Base-by-base conservation (phyloP, 2,113 vertebrate genomes). In the Perca flavescens region DNA sequence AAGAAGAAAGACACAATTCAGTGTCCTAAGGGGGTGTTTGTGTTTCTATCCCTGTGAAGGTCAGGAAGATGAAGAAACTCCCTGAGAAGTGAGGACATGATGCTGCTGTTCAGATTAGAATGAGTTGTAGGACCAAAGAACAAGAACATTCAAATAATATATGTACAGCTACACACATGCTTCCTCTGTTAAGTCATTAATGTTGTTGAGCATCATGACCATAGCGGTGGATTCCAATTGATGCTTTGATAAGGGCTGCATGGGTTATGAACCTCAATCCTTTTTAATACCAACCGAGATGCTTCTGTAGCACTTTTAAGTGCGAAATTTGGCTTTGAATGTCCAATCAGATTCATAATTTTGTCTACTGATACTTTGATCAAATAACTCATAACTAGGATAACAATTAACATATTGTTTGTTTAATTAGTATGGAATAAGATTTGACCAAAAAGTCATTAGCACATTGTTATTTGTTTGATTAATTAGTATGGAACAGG, bases 41-140 rank as follows among this genome's bases (percentile, higher is more conserved):
- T 75, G 28, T 69, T 61, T 72, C 15, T 71, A 2, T 72, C 34
- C 47, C 47, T n/a, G 46, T 72, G 53, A 80, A 83, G 67, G 85
- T 74, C 60, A 63, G 22, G 19, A 58, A 56, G 28, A 36, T 0
- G 12, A 34, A 2, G 1, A 74, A 58, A 25, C 3, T 21, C 13
- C 0, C 17, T n/a, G 7, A 31, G 58, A 70, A 54, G 10, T 31
- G 11, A 46, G 4, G 22, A 28, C 14, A 9, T 64, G 66, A 54
- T 4, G 15, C 31, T 15, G 40, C 3, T 50, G 21, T 40, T 25
- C 2, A 19, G n/a, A 70, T 60, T 17, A 40, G 40, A 64, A 19
- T 19, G 15, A 4, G 16, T 31, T 52, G 43, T 17, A n/a, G 11
- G 4, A 28, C 17, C 9, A 22, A 8, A 71, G 17, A 5, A n/a